Conservation (phyloP, 2,113 vertebrate species). For the Lophotis ruficrista region DNA sequence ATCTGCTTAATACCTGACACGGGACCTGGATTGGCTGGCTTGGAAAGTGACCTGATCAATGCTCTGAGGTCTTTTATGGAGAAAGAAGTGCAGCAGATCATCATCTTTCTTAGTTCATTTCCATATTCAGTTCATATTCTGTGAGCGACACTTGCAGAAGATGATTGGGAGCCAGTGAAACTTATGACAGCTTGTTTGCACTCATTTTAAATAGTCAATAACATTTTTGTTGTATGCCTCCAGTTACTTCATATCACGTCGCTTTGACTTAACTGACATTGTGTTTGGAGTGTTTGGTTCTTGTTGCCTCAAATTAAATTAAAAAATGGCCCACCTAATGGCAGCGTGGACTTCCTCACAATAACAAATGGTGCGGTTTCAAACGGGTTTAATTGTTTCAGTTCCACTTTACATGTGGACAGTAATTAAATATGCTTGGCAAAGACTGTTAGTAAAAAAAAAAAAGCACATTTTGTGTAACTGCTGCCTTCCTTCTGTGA, state of each 20-base stretch:
- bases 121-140: background rate
- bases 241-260: background rate
- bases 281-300: background rate
- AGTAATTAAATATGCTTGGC: background rate
- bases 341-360: background rate
- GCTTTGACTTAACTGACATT: background rate
- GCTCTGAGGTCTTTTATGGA: background rate
- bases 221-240: background rate
- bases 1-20: background rate
- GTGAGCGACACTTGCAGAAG: background rate
- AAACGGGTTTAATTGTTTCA: constrained; percentile 26
- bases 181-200: background rate
- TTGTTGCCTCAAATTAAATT: background rate
- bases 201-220: background rate
- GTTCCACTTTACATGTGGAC: constrained; percentile 2
- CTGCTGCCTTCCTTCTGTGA: background rate
- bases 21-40: background rate
- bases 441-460: background rate
- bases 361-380: constrained; percentile 18
- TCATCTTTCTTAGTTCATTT: background rate
- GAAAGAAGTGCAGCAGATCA: background rate
- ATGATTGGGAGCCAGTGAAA: background rate
- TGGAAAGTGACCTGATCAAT: background rate
- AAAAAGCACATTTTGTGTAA: background rate
- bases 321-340: background rate